Conservation (phyloP, 2,797 vertebrate genomes). For the Cirrhinus mrigala region DNA sequence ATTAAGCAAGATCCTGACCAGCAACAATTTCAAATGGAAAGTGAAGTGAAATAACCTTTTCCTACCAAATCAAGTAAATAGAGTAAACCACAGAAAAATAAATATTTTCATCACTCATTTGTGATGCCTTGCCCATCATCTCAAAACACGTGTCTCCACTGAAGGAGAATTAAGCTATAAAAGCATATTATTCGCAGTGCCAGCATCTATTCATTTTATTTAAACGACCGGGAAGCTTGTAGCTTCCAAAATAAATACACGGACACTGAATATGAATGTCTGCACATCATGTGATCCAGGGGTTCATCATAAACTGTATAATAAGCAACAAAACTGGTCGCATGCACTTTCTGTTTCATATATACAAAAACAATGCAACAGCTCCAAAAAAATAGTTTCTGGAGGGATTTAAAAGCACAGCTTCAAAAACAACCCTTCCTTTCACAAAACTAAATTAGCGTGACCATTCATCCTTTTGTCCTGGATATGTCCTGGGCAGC, state of each 20-base stretch:
- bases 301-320: not conserved
- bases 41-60: not conserved
- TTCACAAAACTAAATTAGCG: conserved; percentile 14
- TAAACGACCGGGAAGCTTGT: not conserved
- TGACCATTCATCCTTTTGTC: not conserved
- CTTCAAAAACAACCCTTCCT: conserved; percentile 9
- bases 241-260: conserved; percentile 2
- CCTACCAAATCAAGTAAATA: not conserved
- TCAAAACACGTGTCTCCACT: not conserved
- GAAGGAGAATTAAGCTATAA: not conserved
- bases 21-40: conserved; percentile 8
- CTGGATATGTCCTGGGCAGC: not conserved
- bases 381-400: conserved; percentile 17
- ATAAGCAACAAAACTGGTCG: conserved; percentile 7
- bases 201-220: conserved; percentile 5
- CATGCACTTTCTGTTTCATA: conserved; percentile 45
- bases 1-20: not conserved
- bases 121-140: not conserved
- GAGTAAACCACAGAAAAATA: not conserved
- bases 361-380: conserved; percentile 55
- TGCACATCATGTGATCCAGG: conserved; percentile 2
- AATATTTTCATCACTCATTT: not conserved
- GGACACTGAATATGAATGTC: conserved; percentile 25
- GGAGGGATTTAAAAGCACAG: conserved; percentile 24
- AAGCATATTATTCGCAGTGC: not conserved